Evolutionary conservation across 2,113 vertebrate species (phyloP), one percentile per base, ranked within the genome.

Genomic region (Craseonycteris thonglongyai): DNA sequence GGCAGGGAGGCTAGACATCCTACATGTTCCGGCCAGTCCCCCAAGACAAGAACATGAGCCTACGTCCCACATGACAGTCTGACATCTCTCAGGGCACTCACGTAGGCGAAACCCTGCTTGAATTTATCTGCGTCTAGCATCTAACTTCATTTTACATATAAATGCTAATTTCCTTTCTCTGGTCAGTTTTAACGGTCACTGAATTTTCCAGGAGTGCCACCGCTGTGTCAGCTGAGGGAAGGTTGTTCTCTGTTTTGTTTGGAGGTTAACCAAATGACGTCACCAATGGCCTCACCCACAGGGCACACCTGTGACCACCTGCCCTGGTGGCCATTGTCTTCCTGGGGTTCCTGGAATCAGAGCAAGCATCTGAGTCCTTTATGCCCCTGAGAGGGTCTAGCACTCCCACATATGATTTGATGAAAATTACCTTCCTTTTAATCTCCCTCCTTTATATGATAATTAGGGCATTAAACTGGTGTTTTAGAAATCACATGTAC

Each of bases 271-370:
- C 91, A 79, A 89, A 79, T 30, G 56, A 15, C 5, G 7, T 94
- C 81, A 54, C 81, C n/a, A 6, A 22, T 0, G 11, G 91, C 51
- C 88, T 85, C 96, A 16, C 84, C 69, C 35, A 49, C 12, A 10
- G 42, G 49, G 54, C 59, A 90, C 84, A 96, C 85, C 88, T 91
- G 90, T 40, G 74, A 38, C 89, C 2, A 0, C 22, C 84, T 51
- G 33, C 15, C 3, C 33, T 30, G 14, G 51, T 4, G 40, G 87
- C 42, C 1, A 0, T 0, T 7, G 19, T 5, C n/a, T 81, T 65
- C 33, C 81, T 0, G 9, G 40, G 35, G 66, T 22, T 33, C 42
- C 38, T 42, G 0, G 5, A 14, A 51, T 42, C 2, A 15, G 49
- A 69, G 19, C 14, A 9, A 28, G 24, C 1, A 2, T n/a, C 47